phyloP scores from a whole-genome alignment of 2,888 invertebrate genomes.

The Bombylius major region DNA sequence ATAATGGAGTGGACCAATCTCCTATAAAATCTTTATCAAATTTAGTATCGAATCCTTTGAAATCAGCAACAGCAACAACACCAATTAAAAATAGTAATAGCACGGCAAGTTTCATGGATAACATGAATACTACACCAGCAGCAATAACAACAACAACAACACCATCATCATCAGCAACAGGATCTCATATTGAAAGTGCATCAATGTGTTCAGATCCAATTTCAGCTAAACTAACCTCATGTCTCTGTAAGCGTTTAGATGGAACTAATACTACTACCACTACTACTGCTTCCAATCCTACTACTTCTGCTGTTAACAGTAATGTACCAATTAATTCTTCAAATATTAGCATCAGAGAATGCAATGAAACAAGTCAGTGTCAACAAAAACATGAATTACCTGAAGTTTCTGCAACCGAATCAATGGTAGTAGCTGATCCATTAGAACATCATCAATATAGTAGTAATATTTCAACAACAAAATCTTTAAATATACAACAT shows the following conservation, averaged over 20 bases:
- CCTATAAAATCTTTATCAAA: constrained; percentile 51
- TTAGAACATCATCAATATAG: not conserved
- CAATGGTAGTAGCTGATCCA: not conserved
- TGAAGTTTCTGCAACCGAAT: not conserved
- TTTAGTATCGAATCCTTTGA: constrained; percentile 45
- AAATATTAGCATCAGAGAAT: constrained; percentile 8
- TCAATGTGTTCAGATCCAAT: constrained; percentile 31
- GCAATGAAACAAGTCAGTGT: constrained; percentile 16
- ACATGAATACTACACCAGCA: constrained; percentile 4
- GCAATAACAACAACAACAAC: constrained; percentile 4
- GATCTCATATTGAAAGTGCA: constrained; percentile 19
- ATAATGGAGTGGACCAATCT: constrained; percentile 36
- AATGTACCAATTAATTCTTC: too few relatives aligned
- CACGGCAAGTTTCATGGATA: constrained; percentile 8
- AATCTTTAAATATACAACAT: constrained; percentile 11
- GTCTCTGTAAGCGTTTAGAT: constrained; percentile 33
- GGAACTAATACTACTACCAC: constrained; percentile 1
- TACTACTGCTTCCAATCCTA: not conserved
- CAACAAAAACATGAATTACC: constrained; percentile 13
- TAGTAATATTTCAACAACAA: constrained; percentile 1
- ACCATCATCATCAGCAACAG: too few relatives aligned
- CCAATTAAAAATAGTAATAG: constrained; percentile 27
- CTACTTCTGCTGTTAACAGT: too few relatives aligned
- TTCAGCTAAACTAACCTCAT: constrained; percentile 37
- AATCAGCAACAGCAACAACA: constrained; percentile 21